Percentiles rank a stretch among this genome's conserved stretches.
Evolutionary conservation across 2,113 vertebrate genomes (phyloP).

Genomic region (Lontra canadensis): DNA sequence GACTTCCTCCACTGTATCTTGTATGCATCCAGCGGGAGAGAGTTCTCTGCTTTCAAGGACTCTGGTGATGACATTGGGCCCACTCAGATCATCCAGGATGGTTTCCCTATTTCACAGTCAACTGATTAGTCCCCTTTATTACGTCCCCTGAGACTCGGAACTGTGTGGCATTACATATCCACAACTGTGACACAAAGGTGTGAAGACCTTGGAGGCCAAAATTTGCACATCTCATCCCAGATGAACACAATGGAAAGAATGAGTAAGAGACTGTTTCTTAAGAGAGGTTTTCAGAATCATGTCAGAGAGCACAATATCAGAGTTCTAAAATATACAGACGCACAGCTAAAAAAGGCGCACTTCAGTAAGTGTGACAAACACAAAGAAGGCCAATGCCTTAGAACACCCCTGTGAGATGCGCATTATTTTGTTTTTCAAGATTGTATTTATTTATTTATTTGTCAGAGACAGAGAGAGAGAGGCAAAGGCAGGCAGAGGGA

Average conservation of each 20-base stretch:
- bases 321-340: neutral
- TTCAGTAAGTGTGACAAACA: neutral
- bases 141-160: neutral
- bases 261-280: neutral
- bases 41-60: neutral
- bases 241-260: neutral
- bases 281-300: neutral
- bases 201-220: neutral
- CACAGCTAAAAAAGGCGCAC: neutral
- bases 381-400: neutral
- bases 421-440: too few relatives aligned
- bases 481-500: too few relatives aligned
- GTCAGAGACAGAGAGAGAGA: too few relatives aligned
- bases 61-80: neutral
- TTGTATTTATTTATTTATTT: too few relatives aligned
- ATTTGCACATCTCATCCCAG: neutral
- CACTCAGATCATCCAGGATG: neutral
- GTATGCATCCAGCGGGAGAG: neutral
- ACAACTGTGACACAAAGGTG: neutral
- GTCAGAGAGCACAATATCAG: neutral
- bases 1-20: neutral
- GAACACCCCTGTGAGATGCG: neutral
- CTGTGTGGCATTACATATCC: neutral
- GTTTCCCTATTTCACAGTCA: neutral
- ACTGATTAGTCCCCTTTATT: neutral